These are phyloP conservation scores for Orycteropus afer DNA, from an alignment of 2,113 vertebrate species.

Conservation along the genomic window DNA sequence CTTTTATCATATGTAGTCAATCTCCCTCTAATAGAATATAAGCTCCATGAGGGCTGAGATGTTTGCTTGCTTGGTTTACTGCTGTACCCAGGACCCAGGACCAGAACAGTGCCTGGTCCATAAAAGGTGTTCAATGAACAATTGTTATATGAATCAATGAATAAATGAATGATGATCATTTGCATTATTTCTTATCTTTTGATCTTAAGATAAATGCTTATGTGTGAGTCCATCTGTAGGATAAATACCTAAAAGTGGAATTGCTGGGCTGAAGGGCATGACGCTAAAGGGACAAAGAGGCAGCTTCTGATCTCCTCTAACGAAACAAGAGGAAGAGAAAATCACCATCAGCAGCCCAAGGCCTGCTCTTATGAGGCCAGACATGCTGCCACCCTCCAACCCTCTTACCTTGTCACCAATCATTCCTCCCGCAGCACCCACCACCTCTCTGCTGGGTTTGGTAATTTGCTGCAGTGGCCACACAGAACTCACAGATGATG, in stretches of 20 bases:
- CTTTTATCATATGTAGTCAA: not conserved
- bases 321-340: too few relatives aligned
- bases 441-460: too few relatives aligned
- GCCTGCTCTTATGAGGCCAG: too few relatives aligned
- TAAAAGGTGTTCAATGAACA: not conserved
- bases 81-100: not conserved
- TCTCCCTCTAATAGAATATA: not conserved
- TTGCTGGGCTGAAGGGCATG: too few relatives aligned
- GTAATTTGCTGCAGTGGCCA: too few relatives aligned
- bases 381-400: too few relatives aligned
- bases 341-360: too few relatives aligned
- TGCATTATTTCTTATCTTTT: slow-evolving; percentile 3
- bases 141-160: not conserved
- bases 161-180: not conserved
- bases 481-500: too few relatives aligned
- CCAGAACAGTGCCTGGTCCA: not conserved
- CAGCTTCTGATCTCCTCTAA: too few relatives aligned
- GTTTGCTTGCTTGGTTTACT: not conserved
- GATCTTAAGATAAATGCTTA: not conserved
- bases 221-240: not conserved
- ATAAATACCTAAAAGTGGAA: not conserved
- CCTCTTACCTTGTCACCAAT: too few relatives aligned
- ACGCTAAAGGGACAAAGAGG: too few relatives aligned
- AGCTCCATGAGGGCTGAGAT: not conserved
- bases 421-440: too few relatives aligned